A percentile compares a stretch with the other conserved stretches of the same genome.
Conservation (phyloP, 2,888 invertebrate species). For the Tanypteryx hageni region DNA sequence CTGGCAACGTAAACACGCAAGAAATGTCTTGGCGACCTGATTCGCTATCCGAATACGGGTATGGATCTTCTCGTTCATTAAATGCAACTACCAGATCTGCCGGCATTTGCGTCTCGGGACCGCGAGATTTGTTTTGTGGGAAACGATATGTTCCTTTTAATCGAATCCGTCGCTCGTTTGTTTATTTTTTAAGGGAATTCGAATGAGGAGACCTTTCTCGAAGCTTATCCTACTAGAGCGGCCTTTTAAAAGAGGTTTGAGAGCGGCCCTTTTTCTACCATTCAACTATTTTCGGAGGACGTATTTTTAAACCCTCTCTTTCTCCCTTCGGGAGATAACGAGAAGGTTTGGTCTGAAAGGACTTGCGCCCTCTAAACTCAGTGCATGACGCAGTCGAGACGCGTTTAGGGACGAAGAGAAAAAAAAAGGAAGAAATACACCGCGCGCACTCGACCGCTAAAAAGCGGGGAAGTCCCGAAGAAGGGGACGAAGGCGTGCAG, state of each 20-base stretch:
- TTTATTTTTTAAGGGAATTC: too few species aligned
- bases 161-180: too few species aligned
- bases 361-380: background rate
- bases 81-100: too few species aligned
- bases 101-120: too few species aligned
- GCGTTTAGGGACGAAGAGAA: background rate
- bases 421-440: background rate
- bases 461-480: background rate
- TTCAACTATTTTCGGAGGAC: background rate
- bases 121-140: too few species aligned
- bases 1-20: background rate
- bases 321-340: constrained; percentile 2
- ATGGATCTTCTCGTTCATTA: too few species aligned
- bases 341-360: background rate
- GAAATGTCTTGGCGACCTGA: background rate
- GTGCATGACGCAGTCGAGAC: background rate
- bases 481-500: background rate
- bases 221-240: background rate
- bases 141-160: too few species aligned
- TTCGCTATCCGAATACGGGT: background rate
- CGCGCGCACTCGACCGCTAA: background rate
- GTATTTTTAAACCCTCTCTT: constrained; percentile 22
- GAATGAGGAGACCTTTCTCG: too few species aligned
- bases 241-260: background rate
- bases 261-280: background rate